phyloP scores from a whole-genome alignment of 2,797 vertebrate species.

The Platyrinchus mystaceus region DNA sequence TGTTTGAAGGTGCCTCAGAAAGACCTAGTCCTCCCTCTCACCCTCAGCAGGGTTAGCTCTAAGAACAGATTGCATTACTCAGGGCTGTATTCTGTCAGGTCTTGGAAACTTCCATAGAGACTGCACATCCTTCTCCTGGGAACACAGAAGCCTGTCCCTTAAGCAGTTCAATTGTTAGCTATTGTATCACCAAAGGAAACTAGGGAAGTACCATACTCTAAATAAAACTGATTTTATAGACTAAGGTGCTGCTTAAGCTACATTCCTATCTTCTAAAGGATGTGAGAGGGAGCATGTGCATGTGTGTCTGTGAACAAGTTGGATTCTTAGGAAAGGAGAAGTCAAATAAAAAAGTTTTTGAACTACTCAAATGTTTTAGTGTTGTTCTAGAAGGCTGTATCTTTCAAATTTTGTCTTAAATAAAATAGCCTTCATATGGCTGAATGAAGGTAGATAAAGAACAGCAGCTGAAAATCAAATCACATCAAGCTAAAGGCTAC shows the following conservation, averaged over 20 bases:
- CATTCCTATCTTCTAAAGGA: background rate
- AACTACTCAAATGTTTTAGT: background rate
- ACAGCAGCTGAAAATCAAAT: background rate
- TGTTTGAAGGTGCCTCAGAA: background rate
- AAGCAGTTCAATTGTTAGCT: background rate
- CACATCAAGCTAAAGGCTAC: background rate
- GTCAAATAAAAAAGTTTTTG: background rate
- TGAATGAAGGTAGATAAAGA: background rate
- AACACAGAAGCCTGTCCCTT: background rate
- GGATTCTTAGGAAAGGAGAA: background rate
- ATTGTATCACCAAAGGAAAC: background rate
- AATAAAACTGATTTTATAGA: background rate
- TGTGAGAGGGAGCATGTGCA: background rate
- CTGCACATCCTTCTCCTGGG: background rate
- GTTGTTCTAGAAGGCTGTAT: background rate
- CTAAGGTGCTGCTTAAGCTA: background rate
- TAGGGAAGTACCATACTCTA: background rate
- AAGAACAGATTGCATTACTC: background rate
- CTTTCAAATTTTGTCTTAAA: background rate
- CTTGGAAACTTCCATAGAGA: background rate
- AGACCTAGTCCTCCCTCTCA: background rate
- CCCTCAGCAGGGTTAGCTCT: background rate
- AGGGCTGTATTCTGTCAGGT: background rate
- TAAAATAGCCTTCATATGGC: background rate
- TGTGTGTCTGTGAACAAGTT: too few species aligned